These are phyloP conservation scores for Malaclemys terrapin DNA, from an alignment of 2,113 vertebrate species.

Conservation along the genomic window DNA sequence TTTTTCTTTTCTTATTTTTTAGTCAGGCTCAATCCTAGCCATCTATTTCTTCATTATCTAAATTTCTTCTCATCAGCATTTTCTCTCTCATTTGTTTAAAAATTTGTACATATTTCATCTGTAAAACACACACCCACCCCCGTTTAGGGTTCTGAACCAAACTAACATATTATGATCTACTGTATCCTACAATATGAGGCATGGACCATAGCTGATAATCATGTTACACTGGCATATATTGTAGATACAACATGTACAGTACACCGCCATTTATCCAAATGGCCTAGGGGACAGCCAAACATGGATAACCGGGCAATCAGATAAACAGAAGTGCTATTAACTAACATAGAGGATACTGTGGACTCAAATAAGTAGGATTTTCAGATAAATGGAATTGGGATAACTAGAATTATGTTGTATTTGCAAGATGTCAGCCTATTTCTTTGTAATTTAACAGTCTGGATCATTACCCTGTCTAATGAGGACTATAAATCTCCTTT, in stretches of 20 bases:
- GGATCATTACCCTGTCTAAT: background rate
- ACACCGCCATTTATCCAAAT: background rate
- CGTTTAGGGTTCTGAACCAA: background rate
- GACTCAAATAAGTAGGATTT: background rate
- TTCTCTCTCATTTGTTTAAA: background rate
- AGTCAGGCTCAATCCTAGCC: background rate
- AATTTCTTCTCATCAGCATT: background rate
- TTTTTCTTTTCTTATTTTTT: background rate
- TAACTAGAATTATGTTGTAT: background rate
- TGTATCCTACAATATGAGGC: background rate
- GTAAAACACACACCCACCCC: background rate
- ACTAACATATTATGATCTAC: background rate
- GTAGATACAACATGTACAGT: background rate
- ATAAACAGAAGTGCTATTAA: background rate
- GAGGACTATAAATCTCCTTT: background rate
- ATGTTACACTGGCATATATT: background rate
- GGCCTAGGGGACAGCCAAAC: background rate
- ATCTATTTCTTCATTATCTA: background rate
- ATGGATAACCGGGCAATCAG: background rate
- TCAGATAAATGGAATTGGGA: background rate
- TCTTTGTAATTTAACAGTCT: background rate
- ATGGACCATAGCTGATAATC: background rate
- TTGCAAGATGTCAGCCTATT: background rate
- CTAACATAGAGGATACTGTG: background rate
- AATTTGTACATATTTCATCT: background rate